Percentiles rank a stretch among this genome's conserved stretches.
Conservation (phyloP, 2,797 vertebrate species). For the Salmo trutta region DNA sequence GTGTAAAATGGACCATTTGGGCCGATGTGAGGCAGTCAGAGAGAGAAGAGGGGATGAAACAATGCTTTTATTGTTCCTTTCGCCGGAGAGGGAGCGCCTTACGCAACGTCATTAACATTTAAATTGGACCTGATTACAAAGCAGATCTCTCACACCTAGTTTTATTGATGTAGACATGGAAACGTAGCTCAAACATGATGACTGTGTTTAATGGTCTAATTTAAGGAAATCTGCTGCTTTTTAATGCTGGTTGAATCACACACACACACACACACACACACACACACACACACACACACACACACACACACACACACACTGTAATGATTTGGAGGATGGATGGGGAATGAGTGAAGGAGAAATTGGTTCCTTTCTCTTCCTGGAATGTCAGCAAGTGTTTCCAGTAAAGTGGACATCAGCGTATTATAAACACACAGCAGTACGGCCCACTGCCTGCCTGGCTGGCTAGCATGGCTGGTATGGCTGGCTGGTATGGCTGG, state of each 20-base stretch:
- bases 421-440: constrained; percentile 28
- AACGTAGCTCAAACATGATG: constrained; percentile 45
- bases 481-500: too few species aligned
- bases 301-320: neutral
- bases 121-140: constrained; percentile 48
- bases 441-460: neutral
- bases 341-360: constrained; percentile 4
- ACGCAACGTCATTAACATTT: constrained; percentile 48
- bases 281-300: neutral
- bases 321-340: neutral
- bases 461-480: too few species aligned
- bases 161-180: constrained; percentile 41
- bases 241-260: neutral
- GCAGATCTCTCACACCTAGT: constrained; percentile 44
- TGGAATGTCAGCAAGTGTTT: neutral
- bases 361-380: constrained; percentile 12
- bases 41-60: too few species aligned
- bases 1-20: constrained; percentile 21
- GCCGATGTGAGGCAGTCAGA: neutral
- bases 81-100: constrained; percentile 6
- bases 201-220: constrained; percentile 43
- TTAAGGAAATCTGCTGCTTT: constrained; percentile 29
- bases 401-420: constrained; percentile 17
- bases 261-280: neutral
- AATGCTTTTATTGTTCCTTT: too few species aligned